Conservation (phyloP, 1,140 invertebrate species). For the Phocides pigmalion region DNA sequence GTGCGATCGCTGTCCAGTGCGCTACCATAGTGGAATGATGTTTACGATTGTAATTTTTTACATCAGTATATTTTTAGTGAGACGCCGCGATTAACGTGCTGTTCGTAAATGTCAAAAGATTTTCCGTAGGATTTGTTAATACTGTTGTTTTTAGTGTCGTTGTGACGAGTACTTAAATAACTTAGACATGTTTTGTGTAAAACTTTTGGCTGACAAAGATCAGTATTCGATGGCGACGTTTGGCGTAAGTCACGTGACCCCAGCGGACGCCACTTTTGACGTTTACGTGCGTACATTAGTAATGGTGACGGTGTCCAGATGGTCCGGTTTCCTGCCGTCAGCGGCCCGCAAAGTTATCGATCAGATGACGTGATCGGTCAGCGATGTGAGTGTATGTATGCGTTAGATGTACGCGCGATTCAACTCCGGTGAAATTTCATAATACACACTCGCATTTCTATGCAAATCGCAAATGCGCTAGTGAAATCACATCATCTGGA, state of each 20-base stretch:
- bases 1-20: slow-evolving; percentile 69
- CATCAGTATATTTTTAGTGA: slow-evolving; percentile 77
- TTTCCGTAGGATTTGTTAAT: slow-evolving; percentile 30
- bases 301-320: slow-evolving; percentile 54
- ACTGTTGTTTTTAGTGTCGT: neutral
- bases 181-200: slow-evolving; percentile 68
- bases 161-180: slow-evolving; percentile 12
- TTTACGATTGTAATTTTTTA: slow-evolving; percentile 79
- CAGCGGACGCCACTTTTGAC: slow-evolving; percentile 65
- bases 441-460: slow-evolving; percentile 40
- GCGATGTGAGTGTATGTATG: slow-evolving; percentile 43
- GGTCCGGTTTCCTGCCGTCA: slow-evolving; percentile 45
- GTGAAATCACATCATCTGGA: slow-evolving; percentile 54
- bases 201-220: slow-evolving; percentile 65
- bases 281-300: slow-evolving; percentile 58
- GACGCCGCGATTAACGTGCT: slow-evolving; percentile 72
- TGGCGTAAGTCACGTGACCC: slow-evolving; percentile 71
- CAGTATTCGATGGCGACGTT: slow-evolving; percentile 68
- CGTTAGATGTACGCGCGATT: slow-evolving; percentile 17
- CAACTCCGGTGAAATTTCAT: slow-evolving; percentile 40
- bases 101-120: slow-evolving; percentile 76
- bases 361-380: slow-evolving; percentile 50
- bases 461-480: slow-evolving; percentile 38
- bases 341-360: slow-evolving; percentile 41
- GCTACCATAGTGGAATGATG: slow-evolving; percentile 70